Percentiles rank a stretch among this genome's conserved stretches.
Conservation (phyloP, 2,113 vertebrate genomes). For the Coracopsis vasa region DNA sequence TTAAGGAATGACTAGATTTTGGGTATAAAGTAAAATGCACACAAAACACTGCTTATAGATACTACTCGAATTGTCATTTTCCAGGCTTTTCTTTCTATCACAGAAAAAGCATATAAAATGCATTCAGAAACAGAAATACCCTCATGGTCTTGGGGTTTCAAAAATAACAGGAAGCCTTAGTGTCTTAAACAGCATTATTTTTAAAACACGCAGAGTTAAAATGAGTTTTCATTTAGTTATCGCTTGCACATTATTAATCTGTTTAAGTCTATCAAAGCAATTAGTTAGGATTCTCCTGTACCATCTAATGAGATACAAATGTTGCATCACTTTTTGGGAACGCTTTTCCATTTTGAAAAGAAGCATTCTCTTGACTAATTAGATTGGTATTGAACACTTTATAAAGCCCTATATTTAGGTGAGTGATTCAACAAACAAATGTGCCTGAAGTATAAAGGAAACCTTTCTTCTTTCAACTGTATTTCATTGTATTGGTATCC, state of each 20-base stretch:
- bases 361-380: conserved; percentile 21
- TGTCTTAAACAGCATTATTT: neutral
- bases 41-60: neutral
- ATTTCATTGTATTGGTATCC: neutral
- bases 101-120: neutral
- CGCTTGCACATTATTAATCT: conserved; percentile 2
- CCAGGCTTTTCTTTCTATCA: neutral
- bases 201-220: neutral
- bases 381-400: conserved; percentile 16
- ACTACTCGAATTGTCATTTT: neutral
- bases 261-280: conserved; percentile 25
- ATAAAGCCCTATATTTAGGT: conserved; percentile 14
- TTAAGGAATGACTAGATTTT: neutral
- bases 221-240: neutral
- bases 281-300: neutral
- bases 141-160: neutral
- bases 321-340: conserved; percentile 17
- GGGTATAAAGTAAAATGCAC: neutral
- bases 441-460: neutral
- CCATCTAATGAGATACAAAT: conserved; percentile 7
- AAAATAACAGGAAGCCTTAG: neutral
- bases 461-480: neutral
- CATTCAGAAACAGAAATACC: neutral
- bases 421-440: conserved; percentile 29
- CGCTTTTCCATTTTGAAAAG: neutral